A percentile compares a stretch with the other conserved stretches of the same genome.
Conservation (phyloP, 2,888 invertebrate species). For the Parelbella ahira region DNA sequence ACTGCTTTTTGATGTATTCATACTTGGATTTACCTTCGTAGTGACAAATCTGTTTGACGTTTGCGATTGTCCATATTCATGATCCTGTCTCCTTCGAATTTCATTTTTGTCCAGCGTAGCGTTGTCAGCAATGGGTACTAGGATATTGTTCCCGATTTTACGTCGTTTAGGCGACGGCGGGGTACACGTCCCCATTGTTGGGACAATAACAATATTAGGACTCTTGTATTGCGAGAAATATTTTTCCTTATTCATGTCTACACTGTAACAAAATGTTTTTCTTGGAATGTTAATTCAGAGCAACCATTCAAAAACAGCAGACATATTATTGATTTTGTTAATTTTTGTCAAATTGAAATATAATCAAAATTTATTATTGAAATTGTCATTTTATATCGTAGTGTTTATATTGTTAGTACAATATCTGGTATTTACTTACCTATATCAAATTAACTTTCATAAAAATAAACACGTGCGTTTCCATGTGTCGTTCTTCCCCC, state of each 20-base stretch:
- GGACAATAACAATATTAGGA: slow-evolving; percentile 43
- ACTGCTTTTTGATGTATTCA: background rate
- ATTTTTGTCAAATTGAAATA: too few relatives aligned
- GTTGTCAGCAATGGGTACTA: slow-evolving; percentile 13
- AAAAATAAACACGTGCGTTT: too few relatives aligned
- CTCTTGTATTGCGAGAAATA: slow-evolving; percentile 35
- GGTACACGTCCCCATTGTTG: slow-evolving; percentile 28
- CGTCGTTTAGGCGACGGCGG: slow-evolving; percentile 31
- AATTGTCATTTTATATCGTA: too few relatives aligned
- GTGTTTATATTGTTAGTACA: too few relatives aligned
- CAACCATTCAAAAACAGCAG: too few relatives aligned
- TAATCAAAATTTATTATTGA: too few relatives aligned
- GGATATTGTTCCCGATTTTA: slow-evolving; percentile 25
- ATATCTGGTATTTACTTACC: too few relatives aligned
- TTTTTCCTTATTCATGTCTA: slow-evolving; percentile 14
- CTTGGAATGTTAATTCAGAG: too few relatives aligned
- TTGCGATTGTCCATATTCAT: background rate
- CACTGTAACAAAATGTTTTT: slow-evolving; percentile 1
- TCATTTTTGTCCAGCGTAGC: slow-evolving; percentile 18
- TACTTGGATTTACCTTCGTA: background rate
- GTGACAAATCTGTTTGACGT: background rate
- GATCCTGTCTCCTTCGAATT: too few relatives aligned
- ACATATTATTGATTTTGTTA: too few relatives aligned
- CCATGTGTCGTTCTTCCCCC: too few relatives aligned
- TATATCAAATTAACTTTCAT: too few relatives aligned